A percentile compares a stretch with the other conserved stretches of the same genome.
Evolutionary conservation across 1,140 invertebrate genomes (phyloP).

Genomic region (Penaeus indicus): DNA sequence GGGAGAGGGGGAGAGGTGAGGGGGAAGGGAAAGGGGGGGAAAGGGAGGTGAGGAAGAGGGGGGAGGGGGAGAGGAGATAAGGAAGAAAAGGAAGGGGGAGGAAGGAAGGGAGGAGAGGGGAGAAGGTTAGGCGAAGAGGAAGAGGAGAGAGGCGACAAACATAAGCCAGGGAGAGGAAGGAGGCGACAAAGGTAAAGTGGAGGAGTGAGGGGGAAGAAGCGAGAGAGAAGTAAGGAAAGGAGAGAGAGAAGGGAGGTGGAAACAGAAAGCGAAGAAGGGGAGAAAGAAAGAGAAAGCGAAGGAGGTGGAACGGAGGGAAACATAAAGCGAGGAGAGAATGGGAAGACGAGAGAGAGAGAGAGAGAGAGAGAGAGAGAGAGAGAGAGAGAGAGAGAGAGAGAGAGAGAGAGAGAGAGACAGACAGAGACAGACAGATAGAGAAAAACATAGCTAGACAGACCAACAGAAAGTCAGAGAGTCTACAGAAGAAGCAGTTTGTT

Average conservation of each 20-base stretch:
- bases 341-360: too few relatives aligned
- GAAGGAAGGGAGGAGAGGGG: too few relatives aligned
- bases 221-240: neutral
- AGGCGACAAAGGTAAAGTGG: neutral
- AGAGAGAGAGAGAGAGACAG: too few relatives aligned
- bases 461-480: too few relatives aligned
- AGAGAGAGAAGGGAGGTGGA: neutral
- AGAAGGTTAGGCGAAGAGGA: neutral
- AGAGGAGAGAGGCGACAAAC: neutral
- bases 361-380: too few relatives aligned
- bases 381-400: too few relatives aligned
- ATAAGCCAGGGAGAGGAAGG: neutral
- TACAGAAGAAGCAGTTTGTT: too few relatives aligned
- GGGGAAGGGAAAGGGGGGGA: too few relatives aligned
- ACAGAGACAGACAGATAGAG: too few relatives aligned
- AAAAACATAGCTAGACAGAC: too few relatives aligned
- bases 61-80: neutral
- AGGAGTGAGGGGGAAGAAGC: neutral
- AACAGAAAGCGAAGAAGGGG: neutral
- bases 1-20: neutral
- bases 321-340: neutral
- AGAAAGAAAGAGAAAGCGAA: constrained; percentile 24
- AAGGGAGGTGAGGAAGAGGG: too few relatives aligned
- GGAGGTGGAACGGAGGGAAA: neutral
- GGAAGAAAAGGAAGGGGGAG: neutral